phyloP scores from a whole-genome alignment of 1,140 invertebrate species.

The Calephelis virginiensis region DNA sequence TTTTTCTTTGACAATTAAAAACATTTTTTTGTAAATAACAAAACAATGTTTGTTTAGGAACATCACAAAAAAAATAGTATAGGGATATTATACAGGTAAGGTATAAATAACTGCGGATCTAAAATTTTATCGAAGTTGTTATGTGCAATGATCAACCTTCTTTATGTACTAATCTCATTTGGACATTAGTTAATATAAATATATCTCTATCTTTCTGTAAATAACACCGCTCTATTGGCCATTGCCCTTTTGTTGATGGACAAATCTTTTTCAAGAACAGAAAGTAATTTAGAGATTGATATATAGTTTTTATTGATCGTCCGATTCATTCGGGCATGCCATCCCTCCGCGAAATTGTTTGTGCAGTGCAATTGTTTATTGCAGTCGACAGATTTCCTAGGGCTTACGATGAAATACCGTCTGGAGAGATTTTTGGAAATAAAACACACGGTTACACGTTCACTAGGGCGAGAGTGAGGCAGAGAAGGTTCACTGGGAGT shows the following conservation, averaged over 20 bases:
- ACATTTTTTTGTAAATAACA: slow-evolving; percentile 1
- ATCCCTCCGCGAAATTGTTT: slow-evolving; percentile 12
- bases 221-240: slow-evolving; percentile 1
- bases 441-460: too few relatives aligned
- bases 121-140: background rate
- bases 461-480: too few relatives aligned
- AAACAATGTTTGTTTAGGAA: background rate
- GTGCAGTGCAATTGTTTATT: slow-evolving; percentile 7
- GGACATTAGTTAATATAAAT: slow-evolving; percentile 1
- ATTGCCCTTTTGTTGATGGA: slow-evolving; percentile 5
- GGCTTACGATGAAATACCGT: too few relatives aligned
- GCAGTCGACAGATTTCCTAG: too few relatives aligned
- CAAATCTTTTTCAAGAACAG: background rate
- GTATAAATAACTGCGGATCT: background rate
- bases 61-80: too few relatives aligned
- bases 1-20: slow-evolving; percentile 8
- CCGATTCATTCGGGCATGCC: background rate
- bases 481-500: too few relatives aligned
- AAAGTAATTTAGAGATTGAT: slow-evolving; percentile 1
- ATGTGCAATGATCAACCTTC: background rate
- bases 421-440: too few relatives aligned
- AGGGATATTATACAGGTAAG: too few relatives aligned
- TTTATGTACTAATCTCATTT: slow-evolving; percentile 2
- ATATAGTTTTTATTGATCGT: background rate
- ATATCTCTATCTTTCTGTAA: slow-evolving; percentile 6